Percentiles rank a stretch among this genome's conserved stretches.
phyloP scores from a whole-genome alignment of 2,113 vertebrate species.

The Toxostoma redivivum region DNA sequence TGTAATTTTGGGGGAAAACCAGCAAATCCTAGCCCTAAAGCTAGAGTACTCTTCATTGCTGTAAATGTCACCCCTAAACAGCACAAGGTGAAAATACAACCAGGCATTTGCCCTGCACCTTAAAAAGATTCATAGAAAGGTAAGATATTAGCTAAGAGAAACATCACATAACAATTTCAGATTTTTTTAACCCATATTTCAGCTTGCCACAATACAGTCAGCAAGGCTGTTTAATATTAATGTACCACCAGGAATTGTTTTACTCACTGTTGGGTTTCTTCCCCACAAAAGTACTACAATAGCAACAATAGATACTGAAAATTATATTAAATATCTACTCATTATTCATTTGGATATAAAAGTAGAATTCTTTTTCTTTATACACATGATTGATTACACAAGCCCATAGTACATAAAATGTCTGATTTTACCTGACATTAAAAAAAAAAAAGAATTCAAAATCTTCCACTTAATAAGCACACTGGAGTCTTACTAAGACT shows the following conservation, averaged over 20 bases:
- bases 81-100: background rate
- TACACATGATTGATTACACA: rapidly evolving
- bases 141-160: background rate
- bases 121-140: background rate
- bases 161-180: background rate
- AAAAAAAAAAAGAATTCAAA: background rate
- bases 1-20: background rate
- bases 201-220: background rate
- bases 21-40: background rate
- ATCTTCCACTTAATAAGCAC: background rate
- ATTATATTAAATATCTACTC: background rate
- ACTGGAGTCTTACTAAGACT: background rate
- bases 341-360: background rate
- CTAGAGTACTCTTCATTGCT: background rate
- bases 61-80: background rate
- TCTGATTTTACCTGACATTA: background rate
- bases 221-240: background rate
- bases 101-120: background rate
- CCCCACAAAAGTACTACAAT: background rate
- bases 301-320: background rate
- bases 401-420: background rate
- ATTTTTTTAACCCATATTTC: background rate
- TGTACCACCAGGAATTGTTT: background rate
- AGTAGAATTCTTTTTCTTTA: background rate
- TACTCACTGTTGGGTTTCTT: background rate